These are phyloP conservation scores for Plectropomus leopardus DNA, from an alignment of 2,113 vertebrate species.

Conservation along the genomic window DNA sequence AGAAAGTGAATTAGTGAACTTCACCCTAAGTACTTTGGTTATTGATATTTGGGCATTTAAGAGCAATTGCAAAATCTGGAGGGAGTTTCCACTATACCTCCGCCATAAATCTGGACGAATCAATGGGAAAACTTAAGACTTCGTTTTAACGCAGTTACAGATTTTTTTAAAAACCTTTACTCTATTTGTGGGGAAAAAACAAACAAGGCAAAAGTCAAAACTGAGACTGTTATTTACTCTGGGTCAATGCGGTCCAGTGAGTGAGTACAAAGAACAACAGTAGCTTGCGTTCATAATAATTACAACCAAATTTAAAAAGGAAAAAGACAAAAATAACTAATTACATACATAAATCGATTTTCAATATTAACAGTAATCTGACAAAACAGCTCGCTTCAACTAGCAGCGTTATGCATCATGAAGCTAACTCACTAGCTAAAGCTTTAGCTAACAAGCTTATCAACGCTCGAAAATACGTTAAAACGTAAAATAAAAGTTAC, in stretches of 20 bases:
- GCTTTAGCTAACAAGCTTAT: background rate
- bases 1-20: background rate
- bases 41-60: background rate
- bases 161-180: too few relatives aligned
- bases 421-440: background rate
- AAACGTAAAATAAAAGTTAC: constrained; percentile 31
- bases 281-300: background rate
- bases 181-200: too few relatives aligned
- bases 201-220: too few relatives aligned
- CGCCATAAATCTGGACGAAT: too few relatives aligned
- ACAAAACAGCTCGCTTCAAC: background rate
- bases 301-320: too few relatives aligned
- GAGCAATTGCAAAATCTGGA: too few relatives aligned
- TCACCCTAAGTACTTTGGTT: background rate
- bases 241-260: too few relatives aligned
- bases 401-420: background rate
- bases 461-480: background rate
- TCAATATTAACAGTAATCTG: background rate
- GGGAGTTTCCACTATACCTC: too few relatives aligned
- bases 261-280: background rate
- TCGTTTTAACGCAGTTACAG: too few relatives aligned
- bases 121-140: too few relatives aligned
- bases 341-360: too few relatives aligned
- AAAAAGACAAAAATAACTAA: background rate
- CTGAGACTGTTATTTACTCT: too few relatives aligned